Evolutionary conservation across 2,888 invertebrate species (phyloP).

Genomic region (Ochropacha duplaris): DNA sequence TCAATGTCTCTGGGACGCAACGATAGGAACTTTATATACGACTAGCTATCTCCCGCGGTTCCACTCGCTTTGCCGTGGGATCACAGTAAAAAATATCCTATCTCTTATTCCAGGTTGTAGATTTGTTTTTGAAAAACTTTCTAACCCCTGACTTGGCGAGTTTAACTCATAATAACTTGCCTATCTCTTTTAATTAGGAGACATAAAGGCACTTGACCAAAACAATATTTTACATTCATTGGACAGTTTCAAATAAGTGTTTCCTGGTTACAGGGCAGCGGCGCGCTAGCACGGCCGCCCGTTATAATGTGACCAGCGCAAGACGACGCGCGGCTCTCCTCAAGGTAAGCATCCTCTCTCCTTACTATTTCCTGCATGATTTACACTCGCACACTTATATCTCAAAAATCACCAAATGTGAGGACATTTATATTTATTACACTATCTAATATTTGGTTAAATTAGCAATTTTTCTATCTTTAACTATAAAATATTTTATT

Average conservation of each 20-base stretch:
- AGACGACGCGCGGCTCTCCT: constrained; percentile 68
- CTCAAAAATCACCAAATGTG: too few species aligned
- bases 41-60: too few species aligned
- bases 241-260: constrained; percentile 17
- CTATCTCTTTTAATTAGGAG: background rate
- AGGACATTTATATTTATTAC: too few species aligned
- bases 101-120: too few species aligned
- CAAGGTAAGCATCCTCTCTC: constrained; percentile 67
- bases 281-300: constrained; percentile 55
- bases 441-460: too few species aligned
- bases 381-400: background rate
- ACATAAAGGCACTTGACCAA: constrained; percentile 2
- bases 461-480: too few species aligned
- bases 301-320: constrained; percentile 80
- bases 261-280: constrained; percentile 54
- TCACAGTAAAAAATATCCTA: too few species aligned
- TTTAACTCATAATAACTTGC: background rate
- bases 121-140: too few species aligned
- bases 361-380: constrained; percentile 11
- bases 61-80: too few species aligned
- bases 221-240: constrained; percentile 10
- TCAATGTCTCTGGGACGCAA: constrained; percentile 3
- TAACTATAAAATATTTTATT: too few species aligned
- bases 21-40: background rate
- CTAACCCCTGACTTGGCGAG: too few species aligned